Evolutionary conservation across 2,113 vertebrate species (phyloP).

Genomic region (Ictalurus punctatus): DNA sequence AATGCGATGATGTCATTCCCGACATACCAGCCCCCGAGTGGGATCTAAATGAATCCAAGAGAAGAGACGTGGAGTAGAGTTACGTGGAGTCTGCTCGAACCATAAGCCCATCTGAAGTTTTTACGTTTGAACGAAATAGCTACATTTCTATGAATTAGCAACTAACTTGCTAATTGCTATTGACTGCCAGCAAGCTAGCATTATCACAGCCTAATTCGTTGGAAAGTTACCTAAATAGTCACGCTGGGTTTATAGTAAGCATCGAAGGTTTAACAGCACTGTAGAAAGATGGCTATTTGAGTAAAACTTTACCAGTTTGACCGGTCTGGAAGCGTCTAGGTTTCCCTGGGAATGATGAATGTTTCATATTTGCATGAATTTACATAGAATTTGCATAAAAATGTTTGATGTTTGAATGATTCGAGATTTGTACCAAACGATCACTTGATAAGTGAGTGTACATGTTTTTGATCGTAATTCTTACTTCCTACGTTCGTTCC

Average conservation of each 20-base stretch:
- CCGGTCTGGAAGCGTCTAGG: not conserved
- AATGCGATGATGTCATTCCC: not conserved
- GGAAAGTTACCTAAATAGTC: not conserved
- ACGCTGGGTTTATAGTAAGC: not conserved
- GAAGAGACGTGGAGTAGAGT: not conserved
- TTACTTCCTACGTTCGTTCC: not conserved
- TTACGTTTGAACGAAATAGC: not conserved
- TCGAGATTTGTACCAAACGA: not conserved
- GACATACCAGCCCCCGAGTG: not conserved
- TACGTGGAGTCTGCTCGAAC: not conserved
- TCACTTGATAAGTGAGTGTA: not conserved
- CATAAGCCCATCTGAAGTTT: not conserved
- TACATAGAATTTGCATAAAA: too few relatives aligned
- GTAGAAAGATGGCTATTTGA: not conserved
- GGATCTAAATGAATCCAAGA: not conserved
- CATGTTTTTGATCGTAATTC: not conserved
- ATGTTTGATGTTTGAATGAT: too few relatives aligned
- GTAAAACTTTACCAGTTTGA: not conserved
- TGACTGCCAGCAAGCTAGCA: not conserved
- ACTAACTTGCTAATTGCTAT: not conserved
- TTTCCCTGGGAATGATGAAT: not conserved
- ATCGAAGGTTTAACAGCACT: not conserved
- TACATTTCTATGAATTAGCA: not conserved
- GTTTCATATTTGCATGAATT: not conserved
- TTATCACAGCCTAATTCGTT: not conserved